phyloP scores from a whole-genome alignment of 1,140 invertebrate species.

The Lepidotrigona ventralis region DNA sequence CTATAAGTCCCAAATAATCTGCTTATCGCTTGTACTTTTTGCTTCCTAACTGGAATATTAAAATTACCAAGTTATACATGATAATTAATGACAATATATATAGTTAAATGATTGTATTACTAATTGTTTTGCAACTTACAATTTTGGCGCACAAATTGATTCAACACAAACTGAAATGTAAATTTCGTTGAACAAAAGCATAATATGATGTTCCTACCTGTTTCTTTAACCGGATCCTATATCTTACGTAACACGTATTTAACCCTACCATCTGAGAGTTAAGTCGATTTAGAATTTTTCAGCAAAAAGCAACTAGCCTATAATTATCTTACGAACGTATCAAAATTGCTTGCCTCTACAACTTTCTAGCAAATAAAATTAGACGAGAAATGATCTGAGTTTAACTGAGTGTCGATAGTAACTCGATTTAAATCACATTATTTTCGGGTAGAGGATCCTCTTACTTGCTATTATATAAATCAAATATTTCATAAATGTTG shows the following conservation, averaged over 20 bases:
- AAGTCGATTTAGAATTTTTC: constrained; percentile 19
- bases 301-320: background rate
- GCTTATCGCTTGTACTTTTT: background rate
- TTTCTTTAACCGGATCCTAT: constrained; percentile 3
- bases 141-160: background rate
- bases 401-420: background rate
- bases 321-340: background rate
- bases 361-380: background rate
- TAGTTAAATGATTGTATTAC: background rate
- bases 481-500: too few relatives aligned
- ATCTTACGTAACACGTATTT: constrained; percentile 13
- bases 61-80: background rate
- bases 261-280: constrained; percentile 1
- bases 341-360: background rate
- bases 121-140: background rate
- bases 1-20: background rate
- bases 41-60: background rate
- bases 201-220: too few relatives aligned
- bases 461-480: too few relatives aligned
- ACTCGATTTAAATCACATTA: background rate
- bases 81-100: background rate
- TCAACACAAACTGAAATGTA: background rate
- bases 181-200: background rate
- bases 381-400: background rate
- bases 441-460: background rate